Percentiles rank a stretch among this genome's conserved stretches.
Evolutionary conservation across 2,113 vertebrate species (phyloP).

Genomic region (Rhea americana): DNA sequence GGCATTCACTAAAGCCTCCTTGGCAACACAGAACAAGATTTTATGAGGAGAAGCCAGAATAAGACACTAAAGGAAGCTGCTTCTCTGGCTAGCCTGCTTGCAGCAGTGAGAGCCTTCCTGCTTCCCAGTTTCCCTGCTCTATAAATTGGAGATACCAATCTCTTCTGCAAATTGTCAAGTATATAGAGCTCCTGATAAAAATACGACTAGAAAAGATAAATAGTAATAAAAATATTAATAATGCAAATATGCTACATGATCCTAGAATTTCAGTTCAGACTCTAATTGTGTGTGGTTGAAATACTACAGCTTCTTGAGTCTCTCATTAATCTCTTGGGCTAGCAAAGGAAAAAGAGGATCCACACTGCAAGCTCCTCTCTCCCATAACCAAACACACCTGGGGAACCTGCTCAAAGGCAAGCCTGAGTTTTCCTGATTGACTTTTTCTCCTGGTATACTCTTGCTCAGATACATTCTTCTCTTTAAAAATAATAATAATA

Average conservation of each 20-base stretch:
- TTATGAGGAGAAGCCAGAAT: not conserved
- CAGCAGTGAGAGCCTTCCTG: not conserved
- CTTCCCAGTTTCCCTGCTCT: not conserved
- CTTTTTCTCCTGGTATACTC: not conserved
- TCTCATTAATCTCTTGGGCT: not conserved
- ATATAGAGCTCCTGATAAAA: not conserved
- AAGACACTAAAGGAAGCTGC: not conserved
- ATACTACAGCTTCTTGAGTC: not conserved
- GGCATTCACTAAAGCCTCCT: not conserved
- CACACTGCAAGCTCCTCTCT: not conserved
- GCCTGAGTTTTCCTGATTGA: not conserved
- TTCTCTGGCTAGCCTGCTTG: fast-evolving
- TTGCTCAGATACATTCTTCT: not conserved
- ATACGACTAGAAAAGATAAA: not conserved
- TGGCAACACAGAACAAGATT: not conserved
- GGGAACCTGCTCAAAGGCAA: not conserved
- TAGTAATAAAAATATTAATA: not conserved
- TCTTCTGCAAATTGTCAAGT: not conserved
- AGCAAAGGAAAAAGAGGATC: not conserved
- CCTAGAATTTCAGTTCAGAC: not conserved
- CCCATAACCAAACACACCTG: not conserved
- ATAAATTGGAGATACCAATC: not conserved
- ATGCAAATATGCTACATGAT: not conserved
- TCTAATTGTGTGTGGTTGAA: not conserved
- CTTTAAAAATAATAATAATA: not conserved